A percentile compares a stretch with the other conserved stretches of the same genome.
Conservation (phyloP, 2,797 vertebrate genomes). For the Petrocephalus schoutedeni region DNA sequence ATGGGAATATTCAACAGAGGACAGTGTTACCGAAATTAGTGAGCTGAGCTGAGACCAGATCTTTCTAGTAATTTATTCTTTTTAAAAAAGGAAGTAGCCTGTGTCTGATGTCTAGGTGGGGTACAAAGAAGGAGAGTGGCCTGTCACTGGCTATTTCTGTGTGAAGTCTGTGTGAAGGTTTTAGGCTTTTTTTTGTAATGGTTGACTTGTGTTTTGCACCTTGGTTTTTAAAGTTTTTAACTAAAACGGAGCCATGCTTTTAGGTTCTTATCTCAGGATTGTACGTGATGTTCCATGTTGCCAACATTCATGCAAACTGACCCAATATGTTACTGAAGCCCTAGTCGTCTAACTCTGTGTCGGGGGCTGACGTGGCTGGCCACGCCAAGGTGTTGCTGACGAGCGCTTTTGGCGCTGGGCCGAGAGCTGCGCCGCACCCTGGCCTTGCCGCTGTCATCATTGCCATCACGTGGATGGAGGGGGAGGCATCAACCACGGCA, state of each 20-base stretch:
- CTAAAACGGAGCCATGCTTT: slow-evolving; percentile 85
- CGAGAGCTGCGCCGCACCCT: background rate
- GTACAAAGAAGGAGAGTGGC: background rate
- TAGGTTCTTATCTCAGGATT: slow-evolving; percentile 65
- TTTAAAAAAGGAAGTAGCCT: background rate
- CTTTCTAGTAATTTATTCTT: slow-evolving; percentile 3
- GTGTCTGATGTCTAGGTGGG: background rate
- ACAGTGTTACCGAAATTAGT: slow-evolving; percentile 98
- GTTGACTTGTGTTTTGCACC: slow-evolving; percentile 67
- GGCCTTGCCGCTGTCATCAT: background rate
- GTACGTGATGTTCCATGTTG: slow-evolving; percentile 29
- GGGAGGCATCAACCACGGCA: no score
- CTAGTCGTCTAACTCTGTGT: slow-evolving; percentile 4
- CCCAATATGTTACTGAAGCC: slow-evolving; percentile 32
- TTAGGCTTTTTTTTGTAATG: slow-evolving; percentile 64
- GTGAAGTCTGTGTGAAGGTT: slow-evolving; percentile 32
- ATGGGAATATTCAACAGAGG: slow-evolving; percentile 96
- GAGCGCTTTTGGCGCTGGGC: slow-evolving; percentile 1
- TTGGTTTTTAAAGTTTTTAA: slow-evolving; percentile 48
- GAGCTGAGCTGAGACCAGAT: slow-evolving; percentile 69
- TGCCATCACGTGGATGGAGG: background rate
- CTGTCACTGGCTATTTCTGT: background rate
- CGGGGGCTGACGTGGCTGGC: background rate
- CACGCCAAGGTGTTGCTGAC: slow-evolving; percentile 14
- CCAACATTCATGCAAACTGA: slow-evolving; percentile 34